phyloP scores from a whole-genome alignment of 2,888 invertebrate species.

The Agonopterix heracliana region DNA sequence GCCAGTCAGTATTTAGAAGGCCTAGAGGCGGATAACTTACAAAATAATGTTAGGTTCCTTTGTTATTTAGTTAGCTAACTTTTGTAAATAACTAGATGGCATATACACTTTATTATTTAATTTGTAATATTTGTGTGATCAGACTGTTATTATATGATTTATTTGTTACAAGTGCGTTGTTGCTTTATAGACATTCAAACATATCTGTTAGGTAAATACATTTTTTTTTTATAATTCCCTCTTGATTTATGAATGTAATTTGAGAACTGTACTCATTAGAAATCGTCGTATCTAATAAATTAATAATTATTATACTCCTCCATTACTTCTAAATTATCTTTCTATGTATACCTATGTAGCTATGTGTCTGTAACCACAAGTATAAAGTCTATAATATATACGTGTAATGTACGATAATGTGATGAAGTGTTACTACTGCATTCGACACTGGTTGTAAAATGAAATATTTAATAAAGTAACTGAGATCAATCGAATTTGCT shows the following conservation, averaged over 20 bases:
- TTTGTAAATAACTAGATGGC: constrained; percentile 73
- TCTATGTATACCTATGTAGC: constrained; percentile 45
- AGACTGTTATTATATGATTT: constrained; percentile 74
- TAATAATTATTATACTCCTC: constrained; percentile 22
- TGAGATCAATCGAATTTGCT: constrained; percentile 17
- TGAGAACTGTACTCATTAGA: constrained; percentile 36
- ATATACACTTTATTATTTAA: constrained; percentile 72
- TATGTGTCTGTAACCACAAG: constrained; percentile 65
- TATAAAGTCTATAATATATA: constrained; percentile 42
- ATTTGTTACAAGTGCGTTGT: constrained; percentile 72
- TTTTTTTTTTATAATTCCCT: constrained; percentile 46
- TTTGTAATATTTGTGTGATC: constrained; percentile 74
- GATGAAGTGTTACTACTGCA: constrained; percentile 69
- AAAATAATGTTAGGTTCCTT: constrained; percentile 66
- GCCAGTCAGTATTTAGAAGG: constrained; percentile 69
- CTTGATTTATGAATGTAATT: constrained; percentile 19
- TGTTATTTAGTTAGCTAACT: constrained; percentile 76
- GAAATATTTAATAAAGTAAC: constrained; percentile 74
- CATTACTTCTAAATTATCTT: constrained; percentile 39
- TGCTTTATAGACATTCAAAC: constrained; percentile 65
- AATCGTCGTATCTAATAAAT: constrained; percentile 35
- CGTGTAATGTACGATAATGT: constrained; percentile 60
- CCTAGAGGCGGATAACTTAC: constrained; percentile 52
- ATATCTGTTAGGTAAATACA: constrained; percentile 59
- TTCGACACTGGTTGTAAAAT: constrained; percentile 72